Evolutionary conservation across 2,113 vertebrate species (phyloP).

Genomic region (Paratilapia polleni): DNA sequence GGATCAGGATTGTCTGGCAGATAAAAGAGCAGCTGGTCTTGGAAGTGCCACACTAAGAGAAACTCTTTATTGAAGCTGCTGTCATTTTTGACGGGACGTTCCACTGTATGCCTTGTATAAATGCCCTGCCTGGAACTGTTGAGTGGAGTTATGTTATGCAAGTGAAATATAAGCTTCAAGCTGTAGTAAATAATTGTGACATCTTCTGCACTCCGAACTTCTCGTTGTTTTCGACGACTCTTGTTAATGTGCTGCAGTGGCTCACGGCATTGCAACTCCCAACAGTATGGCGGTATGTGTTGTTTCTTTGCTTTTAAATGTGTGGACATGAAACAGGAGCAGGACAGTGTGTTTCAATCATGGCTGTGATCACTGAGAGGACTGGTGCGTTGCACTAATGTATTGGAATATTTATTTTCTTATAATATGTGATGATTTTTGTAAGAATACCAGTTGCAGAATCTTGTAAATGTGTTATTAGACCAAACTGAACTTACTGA

Average conservation of each 20-base stretch:
- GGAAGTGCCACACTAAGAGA: constrained; percentile 51
- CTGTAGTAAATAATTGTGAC: constrained; percentile 65
- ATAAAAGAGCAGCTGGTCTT: constrained; percentile 28
- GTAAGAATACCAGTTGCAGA: constrained; percentile 50
- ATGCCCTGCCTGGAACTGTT: constrained; percentile 61
- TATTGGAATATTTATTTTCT: constrained; percentile 79
- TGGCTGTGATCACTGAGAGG: constrained; percentile 15
- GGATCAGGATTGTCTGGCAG: constrained; percentile 17
- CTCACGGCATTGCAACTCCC: constrained; percentile 45
- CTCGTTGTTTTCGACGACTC: constrained; percentile 38
- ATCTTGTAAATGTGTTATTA: constrained; percentile 46
- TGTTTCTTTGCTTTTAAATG: constrained; percentile 54
- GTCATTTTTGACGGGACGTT: constrained; percentile 47
- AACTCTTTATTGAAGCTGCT: constrained; percentile 56
- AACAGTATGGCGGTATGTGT: constrained; percentile 45
- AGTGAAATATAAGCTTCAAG: constrained; percentile 67
- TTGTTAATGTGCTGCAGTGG: constrained; percentile 52
- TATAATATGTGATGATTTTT: constrained; percentile 70
- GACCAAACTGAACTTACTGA: constrained; percentile 17
- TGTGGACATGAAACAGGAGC: constrained; percentile 6
- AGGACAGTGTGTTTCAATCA: constrained; percentile 28
- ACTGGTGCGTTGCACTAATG: constrained; percentile 57
- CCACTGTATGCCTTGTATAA: constrained; percentile 69
- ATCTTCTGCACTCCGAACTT: constrained; percentile 60
- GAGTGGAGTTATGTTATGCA: constrained; percentile 65